Percentiles rank a stretch among this genome's conserved stretches.
Conservation (phyloP, 2,113 vertebrate genomes). For the Larimichthys crocea region DNA sequence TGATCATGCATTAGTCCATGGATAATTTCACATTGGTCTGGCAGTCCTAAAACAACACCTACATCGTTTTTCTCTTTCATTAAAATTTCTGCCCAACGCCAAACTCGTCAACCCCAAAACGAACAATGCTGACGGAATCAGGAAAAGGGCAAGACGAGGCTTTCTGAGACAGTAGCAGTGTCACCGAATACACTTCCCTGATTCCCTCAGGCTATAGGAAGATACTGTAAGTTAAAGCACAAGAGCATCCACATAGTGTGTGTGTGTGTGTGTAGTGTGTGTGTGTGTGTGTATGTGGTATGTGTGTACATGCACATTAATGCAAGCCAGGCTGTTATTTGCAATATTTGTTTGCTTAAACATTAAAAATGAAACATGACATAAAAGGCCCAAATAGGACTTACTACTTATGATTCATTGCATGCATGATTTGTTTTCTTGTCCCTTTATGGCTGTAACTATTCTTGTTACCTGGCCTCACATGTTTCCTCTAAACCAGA, state of each 20-base stretch:
- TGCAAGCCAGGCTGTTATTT: slow-evolving; percentile 24
- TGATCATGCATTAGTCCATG: slow-evolving; percentile 70
- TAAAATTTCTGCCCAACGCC: slow-evolving; percentile 29
- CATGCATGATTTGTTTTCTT: slow-evolving; percentile 30
- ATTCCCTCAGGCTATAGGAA: slow-evolving; percentile 21
- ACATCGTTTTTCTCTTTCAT: slow-evolving; percentile 57
- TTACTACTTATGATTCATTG: slow-evolving; percentile 42
- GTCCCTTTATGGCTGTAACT: slow-evolving; percentile 13
- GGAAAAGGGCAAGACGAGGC: slow-evolving; percentile 10
- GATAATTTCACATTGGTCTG: slow-evolving; percentile 70
- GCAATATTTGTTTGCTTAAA: slow-evolving; percentile 34
- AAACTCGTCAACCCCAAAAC: slow-evolving; percentile 44
- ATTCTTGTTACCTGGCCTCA: slow-evolving; percentile 32
- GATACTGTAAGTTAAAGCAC: slow-evolving; percentile 31
- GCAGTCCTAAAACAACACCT: slow-evolving; percentile 59
- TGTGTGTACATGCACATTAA: slow-evolving; percentile 13
- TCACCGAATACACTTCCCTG: slow-evolving; percentile 27
- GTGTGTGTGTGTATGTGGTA: neutral
- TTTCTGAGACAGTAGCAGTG: slow-evolving; percentile 24
- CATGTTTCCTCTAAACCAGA: slow-evolving; percentile 40
- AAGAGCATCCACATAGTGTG: slow-evolving; percentile 12
- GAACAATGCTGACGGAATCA: slow-evolving; percentile 30
- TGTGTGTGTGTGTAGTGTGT: neutral
- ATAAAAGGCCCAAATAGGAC: slow-evolving; percentile 47
- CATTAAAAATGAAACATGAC: slow-evolving; percentile 63